Percentiles rank a stretch among this genome's conserved stretches.
Conservation (phyloP, 2,797 vertebrate genomes). For the Mormyrops boulengeri region DNA sequence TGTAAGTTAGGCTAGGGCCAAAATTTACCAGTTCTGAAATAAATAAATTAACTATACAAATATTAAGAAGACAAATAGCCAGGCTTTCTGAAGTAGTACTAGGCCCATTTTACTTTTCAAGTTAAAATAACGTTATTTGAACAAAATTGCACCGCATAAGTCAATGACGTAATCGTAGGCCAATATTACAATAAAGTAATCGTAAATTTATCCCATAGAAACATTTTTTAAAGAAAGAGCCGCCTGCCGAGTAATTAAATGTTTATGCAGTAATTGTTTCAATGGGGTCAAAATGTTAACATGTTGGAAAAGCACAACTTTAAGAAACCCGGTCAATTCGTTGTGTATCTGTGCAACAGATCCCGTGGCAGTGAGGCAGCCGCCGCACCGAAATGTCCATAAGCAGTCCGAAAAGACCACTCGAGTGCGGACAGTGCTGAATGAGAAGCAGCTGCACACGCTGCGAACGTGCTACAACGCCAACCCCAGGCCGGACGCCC, state of each 20-base stretch:
- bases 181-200: neutral
- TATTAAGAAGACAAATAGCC: neutral
- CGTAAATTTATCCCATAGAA: neutral
- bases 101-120: neutral
- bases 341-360: slow-evolving; percentile 44
- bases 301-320: neutral
- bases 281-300: neutral
- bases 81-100: neutral
- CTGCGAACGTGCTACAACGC: slow-evolving; percentile 89
- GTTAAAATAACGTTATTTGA: neutral
- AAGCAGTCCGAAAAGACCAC: slow-evolving; percentile 86
- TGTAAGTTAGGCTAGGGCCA: neutral
- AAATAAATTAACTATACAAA: neutral
- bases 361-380: slow-evolving; percentile 67
- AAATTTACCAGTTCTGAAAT: neutral
- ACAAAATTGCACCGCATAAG: neutral
- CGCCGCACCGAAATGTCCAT: slow-evolving; percentile 75
- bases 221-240: neutral
- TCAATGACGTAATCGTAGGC: neutral
- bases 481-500: slow-evolving; percentile 88
- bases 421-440: slow-evolving; percentile 86
- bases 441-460: slow-evolving; percentile 90
- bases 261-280: neutral
- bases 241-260: neutral
- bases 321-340: neutral